Percentiles rank a stretch among this genome's conserved stretches.
phyloP scores from a whole-genome alignment of 2,113 vertebrate genomes.

The Microtus pennsylvanicus region DNA sequence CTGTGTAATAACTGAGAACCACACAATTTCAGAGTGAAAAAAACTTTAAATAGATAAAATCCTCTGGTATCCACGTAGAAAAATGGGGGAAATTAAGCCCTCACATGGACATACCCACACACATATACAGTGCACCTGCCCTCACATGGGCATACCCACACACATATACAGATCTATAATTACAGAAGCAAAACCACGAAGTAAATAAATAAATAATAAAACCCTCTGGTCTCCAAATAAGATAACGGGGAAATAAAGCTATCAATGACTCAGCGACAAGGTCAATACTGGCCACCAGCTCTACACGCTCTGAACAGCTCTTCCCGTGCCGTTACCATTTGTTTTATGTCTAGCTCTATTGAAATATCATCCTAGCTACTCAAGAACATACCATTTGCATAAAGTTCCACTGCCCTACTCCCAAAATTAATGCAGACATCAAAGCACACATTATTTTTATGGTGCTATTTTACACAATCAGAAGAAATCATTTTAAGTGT shows the following conservation, averaged over 20 bases:
- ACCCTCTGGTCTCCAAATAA: background rate
- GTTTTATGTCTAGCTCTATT: conserved; percentile 8
- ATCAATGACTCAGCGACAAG: conserved; percentile 15
- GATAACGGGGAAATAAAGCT: background rate
- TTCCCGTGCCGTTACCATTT: background rate
- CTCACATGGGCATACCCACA: background rate
- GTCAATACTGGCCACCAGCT: conserved; percentile 34
- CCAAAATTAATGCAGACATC: conserved; percentile 11
- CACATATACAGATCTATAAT: background rate
- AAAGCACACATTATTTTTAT: background rate
- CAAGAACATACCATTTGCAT: background rate
- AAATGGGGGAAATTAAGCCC: background rate
- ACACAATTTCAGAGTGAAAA: background rate
- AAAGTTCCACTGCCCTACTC: background rate
- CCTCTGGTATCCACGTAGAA: too few species aligned
- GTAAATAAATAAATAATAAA: background rate
- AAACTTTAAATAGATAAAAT: background rate
- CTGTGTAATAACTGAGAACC: background rate
- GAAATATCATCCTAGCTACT: background rate
- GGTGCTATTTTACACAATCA: background rate
- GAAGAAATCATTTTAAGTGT: background rate
- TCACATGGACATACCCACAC: too few species aligned
- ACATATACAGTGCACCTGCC: too few species aligned
- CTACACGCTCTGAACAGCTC: conserved; percentile 7
- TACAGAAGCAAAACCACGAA: background rate